phyloP scores from a whole-genome alignment of 2,888 invertebrate genomes.

The Nemapogon koenigi region DNA sequence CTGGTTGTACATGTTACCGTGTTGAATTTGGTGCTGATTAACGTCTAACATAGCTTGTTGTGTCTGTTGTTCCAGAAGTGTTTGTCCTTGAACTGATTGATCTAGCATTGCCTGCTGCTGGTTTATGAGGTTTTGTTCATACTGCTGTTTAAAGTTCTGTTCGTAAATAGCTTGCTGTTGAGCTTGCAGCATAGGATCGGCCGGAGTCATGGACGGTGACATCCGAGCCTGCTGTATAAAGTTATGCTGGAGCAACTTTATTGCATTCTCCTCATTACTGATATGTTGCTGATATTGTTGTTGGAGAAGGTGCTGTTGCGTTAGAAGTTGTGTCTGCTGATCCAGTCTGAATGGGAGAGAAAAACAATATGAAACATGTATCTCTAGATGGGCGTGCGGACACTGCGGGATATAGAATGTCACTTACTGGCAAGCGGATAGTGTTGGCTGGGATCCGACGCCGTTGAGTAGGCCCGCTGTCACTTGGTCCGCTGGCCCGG shows the following conservation, averaged over 20 bases:
- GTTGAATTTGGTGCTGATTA: slow-evolving; percentile 34
- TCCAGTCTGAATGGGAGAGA: slow-evolving; percentile 31
- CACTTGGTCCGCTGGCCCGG: slow-evolving; percentile 42
- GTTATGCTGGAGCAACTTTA: slow-evolving; percentile 67
- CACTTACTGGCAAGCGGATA: slow-evolving; percentile 49
- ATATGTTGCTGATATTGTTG: slow-evolving; percentile 63
- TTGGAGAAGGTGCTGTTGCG: slow-evolving; percentile 55
- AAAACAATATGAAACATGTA: neutral
- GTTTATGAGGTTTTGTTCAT: slow-evolving; percentile 54
- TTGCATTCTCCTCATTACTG: slow-evolving; percentile 52
- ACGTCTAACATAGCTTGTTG: slow-evolving; percentile 36
- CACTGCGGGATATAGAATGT: neutral
- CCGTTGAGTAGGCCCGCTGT: slow-evolving; percentile 46
- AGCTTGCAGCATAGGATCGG: slow-evolving; percentile 36
- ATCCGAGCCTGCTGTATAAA: slow-evolving; percentile 57
- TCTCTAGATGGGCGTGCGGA: neutral
- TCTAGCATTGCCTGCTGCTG: slow-evolving; percentile 47
- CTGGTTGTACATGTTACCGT: slow-evolving; percentile 35
- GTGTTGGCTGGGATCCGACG: slow-evolving; percentile 36
- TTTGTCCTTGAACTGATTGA: slow-evolving; percentile 40
- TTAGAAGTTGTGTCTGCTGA: slow-evolving; percentile 46
- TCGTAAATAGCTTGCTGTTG: slow-evolving; percentile 31
- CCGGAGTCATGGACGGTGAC: slow-evolving; percentile 32
- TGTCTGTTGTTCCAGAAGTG: slow-evolving; percentile 37
- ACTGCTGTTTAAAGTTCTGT: slow-evolving; percentile 42